A percentile compares a stretch with the other conserved stretches of the same genome.
Conservation (phyloP, 2,113 vertebrate genomes). For the Etheostoma spectabile region DNA sequence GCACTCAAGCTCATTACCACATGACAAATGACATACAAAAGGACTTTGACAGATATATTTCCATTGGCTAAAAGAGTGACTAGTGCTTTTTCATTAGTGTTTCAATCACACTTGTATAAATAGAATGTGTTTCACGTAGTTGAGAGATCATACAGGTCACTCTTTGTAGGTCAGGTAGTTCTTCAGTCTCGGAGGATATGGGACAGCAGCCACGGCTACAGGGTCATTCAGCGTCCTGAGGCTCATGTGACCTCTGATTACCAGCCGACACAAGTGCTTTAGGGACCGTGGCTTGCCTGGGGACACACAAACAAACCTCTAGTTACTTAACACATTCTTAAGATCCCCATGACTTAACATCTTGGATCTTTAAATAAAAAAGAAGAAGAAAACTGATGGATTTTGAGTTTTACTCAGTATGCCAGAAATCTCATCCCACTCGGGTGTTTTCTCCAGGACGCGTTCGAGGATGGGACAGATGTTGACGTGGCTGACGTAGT, state of each 20-base stretch:
- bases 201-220: conserved; percentile 77
- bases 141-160: conserved; percentile 77
- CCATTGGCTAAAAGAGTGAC: neutral
- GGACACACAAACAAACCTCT: conserved; percentile 1
- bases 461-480: conserved; percentile 86
- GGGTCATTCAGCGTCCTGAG: conserved; percentile 81
- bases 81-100: neutral
- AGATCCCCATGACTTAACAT: neutral
- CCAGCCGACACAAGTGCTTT: conserved; percentile 90
- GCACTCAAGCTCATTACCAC: neutral
- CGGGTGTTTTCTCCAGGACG: conserved; percentile 83
- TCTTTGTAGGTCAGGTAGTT: conserved; percentile 89
- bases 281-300: conserved; percentile 88
- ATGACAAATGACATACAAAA: neutral
- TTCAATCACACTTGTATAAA: neutral
- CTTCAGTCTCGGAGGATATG: conserved; percentile 84
- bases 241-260: conserved; percentile 86
- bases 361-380: neutral
- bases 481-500: conserved; percentile 87
- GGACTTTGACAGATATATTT: neutral
- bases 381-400: fast-evolving
- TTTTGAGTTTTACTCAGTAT: conserved; percentile 84
- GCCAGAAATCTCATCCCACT: conserved; percentile 89
- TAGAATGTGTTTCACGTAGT: neutral
- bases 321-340: neutral